These are phyloP conservation scores for Acanthopagrus latus DNA, from an alignment of 2,797 vertebrate species.

Conservation along the genomic window DNA sequence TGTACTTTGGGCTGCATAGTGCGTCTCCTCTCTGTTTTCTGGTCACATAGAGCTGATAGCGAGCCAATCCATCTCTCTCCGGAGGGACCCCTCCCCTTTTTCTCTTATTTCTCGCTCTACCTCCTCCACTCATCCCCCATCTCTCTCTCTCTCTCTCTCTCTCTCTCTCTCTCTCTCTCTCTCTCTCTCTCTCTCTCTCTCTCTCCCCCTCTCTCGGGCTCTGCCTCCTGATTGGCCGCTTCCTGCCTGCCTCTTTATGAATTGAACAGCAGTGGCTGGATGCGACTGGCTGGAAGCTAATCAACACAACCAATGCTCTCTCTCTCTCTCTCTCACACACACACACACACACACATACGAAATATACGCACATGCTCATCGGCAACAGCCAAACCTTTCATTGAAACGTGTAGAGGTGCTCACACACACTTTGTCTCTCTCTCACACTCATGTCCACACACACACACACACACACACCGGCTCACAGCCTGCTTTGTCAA, in stretches of 20 bases:
- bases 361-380: slow-evolving; percentile 39
- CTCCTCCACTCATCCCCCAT: slow-evolving; percentile 34
- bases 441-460: slow-evolving; percentile 26
- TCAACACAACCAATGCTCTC: slow-evolving; percentile 67
- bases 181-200: slow-evolving; percentile 31
- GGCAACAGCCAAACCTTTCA: slow-evolving; percentile 50
- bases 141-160: slow-evolving; percentile 16
- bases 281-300: slow-evolving; percentile 74
- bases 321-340: slow-evolving; percentile 50
- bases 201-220: slow-evolving; percentile 27
- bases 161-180: slow-evolving; percentile 18
- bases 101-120: slow-evolving; percentile 50
- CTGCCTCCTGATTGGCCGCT: slow-evolving; percentile 62
- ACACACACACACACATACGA: slow-evolving; percentile 30
- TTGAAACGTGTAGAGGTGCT: slow-evolving; percentile 40
- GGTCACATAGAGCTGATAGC: slow-evolving; percentile 35
- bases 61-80: slow-evolving; percentile 21
- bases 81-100: slow-evolving; percentile 20
- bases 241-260: slow-evolving; percentile 77
- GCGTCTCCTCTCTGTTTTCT: slow-evolving; percentile 27
- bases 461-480: slow-evolving; percentile 21
- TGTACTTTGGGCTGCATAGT: not conserved
- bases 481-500: slow-evolving; percentile 65
- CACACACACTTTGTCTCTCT: slow-evolving; percentile 44
- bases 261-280: slow-evolving; percentile 72